phyloP scores from a whole-genome alignment of 2,113 vertebrate species.

The Machaerirhynchus nigripectus region DNA sequence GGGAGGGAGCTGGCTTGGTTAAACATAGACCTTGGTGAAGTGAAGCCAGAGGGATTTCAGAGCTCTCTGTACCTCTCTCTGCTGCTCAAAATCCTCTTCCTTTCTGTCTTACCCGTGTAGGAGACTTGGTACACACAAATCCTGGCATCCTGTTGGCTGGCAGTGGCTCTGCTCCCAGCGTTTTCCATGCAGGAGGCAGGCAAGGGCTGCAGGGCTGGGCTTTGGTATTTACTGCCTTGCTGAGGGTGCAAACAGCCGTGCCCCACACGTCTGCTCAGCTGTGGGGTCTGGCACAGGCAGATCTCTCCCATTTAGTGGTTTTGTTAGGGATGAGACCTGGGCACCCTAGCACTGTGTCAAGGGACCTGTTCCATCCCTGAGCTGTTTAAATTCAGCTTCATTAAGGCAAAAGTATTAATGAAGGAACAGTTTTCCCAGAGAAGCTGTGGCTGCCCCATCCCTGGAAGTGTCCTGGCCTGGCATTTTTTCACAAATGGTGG shows the following conservation, averaged over 20 bases:
- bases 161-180: rapidly evolving
- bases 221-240: background rate
- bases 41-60: background rate
- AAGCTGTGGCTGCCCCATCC: background rate
- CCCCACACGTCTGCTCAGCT: rapidly evolving
- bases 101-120: background rate
- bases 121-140: rapidly evolving
- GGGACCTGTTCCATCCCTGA: background rate
- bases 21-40: background rate
- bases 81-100: background rate
- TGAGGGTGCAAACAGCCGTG: background rate
- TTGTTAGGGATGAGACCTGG: background rate
- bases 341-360: rapidly evolving
- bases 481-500: rapidly evolving
- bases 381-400: background rate
- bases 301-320: background rate
- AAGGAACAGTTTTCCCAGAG: background rate
- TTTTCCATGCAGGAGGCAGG: background rate
- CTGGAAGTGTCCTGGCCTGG: background rate
- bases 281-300: background rate
- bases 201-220: background rate
- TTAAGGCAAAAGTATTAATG: no score
- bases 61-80: background rate
- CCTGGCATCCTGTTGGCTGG: background rate
- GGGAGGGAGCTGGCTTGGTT: conserved; percentile 12